Conservation (phyloP, 2,888 invertebrate species). For the Gibbula magus region DNA sequence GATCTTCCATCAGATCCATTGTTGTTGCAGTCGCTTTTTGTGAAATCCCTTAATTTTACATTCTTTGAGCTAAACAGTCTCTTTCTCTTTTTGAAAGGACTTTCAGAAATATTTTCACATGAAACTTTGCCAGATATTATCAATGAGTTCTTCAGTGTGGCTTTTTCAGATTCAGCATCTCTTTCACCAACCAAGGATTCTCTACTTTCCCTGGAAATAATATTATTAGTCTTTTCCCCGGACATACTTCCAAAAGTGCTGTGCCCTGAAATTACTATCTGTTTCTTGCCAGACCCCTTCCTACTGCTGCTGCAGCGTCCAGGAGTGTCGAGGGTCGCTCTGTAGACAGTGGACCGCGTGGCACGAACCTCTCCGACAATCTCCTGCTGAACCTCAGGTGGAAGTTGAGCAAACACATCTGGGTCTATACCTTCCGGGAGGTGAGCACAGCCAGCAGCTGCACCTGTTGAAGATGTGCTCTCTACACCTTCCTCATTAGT, state of each 20-base stretch:
- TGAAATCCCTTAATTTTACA: background rate
- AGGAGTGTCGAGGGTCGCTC: background rate
- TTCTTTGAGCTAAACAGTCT: background rate
- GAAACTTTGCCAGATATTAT: background rate
- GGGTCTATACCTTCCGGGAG: conserved; percentile 50
- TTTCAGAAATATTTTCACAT: background rate
- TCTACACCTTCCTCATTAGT: background rate
- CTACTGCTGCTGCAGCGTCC: background rate
- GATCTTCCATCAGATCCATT: background rate
- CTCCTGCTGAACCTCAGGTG: conserved; percentile 59
- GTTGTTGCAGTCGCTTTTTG: no score
- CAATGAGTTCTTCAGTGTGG: no score
- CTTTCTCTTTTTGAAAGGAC: background rate
- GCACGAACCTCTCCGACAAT: conserved; percentile 36
- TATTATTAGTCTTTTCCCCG: no score
- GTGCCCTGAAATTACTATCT: background rate
- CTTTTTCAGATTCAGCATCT: no score
- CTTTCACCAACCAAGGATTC: background rate
- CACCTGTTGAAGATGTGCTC: background rate
- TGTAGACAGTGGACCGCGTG: background rate
- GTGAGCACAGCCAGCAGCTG: background rate
- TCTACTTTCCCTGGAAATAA: background rate
- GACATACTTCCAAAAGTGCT: background rate
- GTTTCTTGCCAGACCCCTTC: background rate
- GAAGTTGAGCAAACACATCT: conserved; percentile 55